These are phyloP conservation scores for Scartelaos histophorus DNA, from an alignment of 2,113 vertebrate genomes.

Conservation along the genomic window DNA sequence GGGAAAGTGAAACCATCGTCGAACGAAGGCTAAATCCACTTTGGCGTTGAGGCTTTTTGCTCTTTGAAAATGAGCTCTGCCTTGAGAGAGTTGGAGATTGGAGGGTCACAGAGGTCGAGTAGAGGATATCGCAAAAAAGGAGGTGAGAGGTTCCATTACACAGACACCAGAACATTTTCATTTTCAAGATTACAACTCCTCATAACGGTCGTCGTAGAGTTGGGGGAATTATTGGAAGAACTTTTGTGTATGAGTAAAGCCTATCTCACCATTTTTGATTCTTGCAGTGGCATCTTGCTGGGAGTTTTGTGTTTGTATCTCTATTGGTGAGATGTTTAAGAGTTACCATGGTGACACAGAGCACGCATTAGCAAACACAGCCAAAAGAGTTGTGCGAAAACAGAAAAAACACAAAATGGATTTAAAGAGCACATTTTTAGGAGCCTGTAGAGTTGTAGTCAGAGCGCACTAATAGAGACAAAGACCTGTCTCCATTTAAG, in stretches of 20 bases:
- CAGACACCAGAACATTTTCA: neutral
- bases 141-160: neutral
- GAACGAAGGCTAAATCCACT: neutral
- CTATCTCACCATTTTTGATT: too few relatives aligned
- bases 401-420: too few relatives aligned
- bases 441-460: too few relatives aligned
- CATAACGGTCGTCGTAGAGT: neutral
- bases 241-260: neutral
- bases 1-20: neutral
- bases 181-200: neutral
- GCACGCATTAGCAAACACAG: too few relatives aligned
- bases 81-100: neutral
- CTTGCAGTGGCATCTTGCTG: too few relatives aligned
- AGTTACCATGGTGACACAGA: too few relatives aligned
- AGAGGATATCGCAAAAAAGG: neutral
- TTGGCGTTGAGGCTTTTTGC: neutral
- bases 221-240: neutral
- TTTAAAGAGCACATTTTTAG: too few relatives aligned
- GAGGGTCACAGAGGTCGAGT: neutral
- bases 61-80: constrained; percentile 2
- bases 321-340: too few relatives aligned
- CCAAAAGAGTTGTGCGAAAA: too few relatives aligned
- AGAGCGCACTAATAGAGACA: too few relatives aligned
- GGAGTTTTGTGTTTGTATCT: too few relatives aligned
- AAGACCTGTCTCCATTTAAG: too few relatives aligned